These are phyloP conservation scores for Palaemon carinicauda DNA, from an alignment of 1,140 invertebrate species.

Conservation along the genomic window DNA sequence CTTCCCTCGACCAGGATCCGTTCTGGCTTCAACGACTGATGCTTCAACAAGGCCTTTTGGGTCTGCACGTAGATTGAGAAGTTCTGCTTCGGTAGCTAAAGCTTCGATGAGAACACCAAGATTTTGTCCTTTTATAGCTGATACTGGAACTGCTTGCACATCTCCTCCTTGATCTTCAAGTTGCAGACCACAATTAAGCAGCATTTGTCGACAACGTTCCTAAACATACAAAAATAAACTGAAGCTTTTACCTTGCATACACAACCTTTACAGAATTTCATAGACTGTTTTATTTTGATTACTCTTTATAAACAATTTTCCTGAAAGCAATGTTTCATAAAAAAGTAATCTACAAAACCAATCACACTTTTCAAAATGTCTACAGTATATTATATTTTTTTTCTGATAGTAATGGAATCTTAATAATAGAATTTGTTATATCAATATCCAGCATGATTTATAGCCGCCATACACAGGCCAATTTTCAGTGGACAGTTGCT, in stretches of 20 bases:
- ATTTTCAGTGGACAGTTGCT: too few relatives aligned
- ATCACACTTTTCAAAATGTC: too few relatives aligned
- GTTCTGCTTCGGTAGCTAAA: conserved; percentile 82
- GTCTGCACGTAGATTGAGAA: conserved; percentile 84
- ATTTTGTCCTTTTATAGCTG: conserved; percentile 86
- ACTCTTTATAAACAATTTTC: conserved; percentile 41
- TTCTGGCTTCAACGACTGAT: conserved; percentile 85
- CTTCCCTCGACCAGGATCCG: conserved; percentile 74
- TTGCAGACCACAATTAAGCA: conserved; percentile 79
- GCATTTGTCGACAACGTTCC: conserved; percentile 65
- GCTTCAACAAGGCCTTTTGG: conserved; percentile 86
- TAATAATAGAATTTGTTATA: too few relatives aligned
- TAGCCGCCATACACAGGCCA: too few relatives aligned
- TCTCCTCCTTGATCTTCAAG: conserved; percentile 93
- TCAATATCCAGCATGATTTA: too few relatives aligned
- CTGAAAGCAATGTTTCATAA: not conserved
- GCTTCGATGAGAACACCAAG: conserved; percentile 84
- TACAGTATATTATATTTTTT: too few relatives aligned
- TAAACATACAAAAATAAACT: not conserved
- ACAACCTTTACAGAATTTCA: too few relatives aligned
- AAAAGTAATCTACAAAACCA: not conserved
- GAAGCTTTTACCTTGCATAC: too few relatives aligned
- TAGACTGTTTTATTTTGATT: too few relatives aligned
- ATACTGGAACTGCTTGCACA: conserved; percentile 89
- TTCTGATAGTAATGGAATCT: too few relatives aligned